Percentiles rank a stretch among this genome's conserved stretches.
These are phyloP conservation scores for Lithophane semibrunnea DNA, from an alignment of 2,888 invertebrate species.

Conservation along the genomic window DNA sequence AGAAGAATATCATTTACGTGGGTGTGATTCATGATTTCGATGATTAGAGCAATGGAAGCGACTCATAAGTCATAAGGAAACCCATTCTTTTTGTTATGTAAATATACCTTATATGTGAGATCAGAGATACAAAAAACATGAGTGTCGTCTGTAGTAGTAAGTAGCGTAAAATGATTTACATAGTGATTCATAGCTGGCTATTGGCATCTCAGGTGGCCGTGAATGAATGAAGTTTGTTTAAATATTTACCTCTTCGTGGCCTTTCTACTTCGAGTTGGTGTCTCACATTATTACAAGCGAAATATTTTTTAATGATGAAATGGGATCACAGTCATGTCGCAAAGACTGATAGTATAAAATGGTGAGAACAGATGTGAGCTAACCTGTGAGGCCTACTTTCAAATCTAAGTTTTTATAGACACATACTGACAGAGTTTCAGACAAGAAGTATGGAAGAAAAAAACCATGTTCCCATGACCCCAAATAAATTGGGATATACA, in stretches of 20 bases:
- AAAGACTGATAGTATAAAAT: conserved; percentile 1
- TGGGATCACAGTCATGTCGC: not conserved
- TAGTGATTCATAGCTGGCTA: conserved; percentile 76
- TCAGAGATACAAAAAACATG: conserved; percentile 62
- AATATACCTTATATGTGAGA: conserved; percentile 64
- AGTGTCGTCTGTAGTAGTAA: conserved; percentile 71
- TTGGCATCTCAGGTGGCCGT: conserved; percentile 67
- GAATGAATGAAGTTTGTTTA: conserved; percentile 76
- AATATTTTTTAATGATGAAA: not conserved
- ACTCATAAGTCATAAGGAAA: conserved; percentile 65
- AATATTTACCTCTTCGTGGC: conserved; percentile 76
- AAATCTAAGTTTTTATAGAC: not conserved
- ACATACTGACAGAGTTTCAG: too few species aligned
- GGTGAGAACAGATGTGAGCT: conserved; percentile 25
- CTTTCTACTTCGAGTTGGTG: conserved; percentile 63
- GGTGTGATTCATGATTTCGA: conserved; percentile 76
- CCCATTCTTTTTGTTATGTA: conserved; percentile 62
- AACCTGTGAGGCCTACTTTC: conserved; percentile 22
- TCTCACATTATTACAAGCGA: not conserved
- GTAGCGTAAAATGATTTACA: conserved; percentile 73
- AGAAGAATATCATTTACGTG: conserved; percentile 66
- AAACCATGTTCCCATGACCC: too few species aligned
- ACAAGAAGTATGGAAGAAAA: too few species aligned
- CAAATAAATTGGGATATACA: too few species aligned
- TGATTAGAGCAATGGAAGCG: conserved; percentile 60